These are phyloP conservation scores for Ascaphus truei DNA, from an alignment of 2,113 vertebrate genomes.

Conservation along the genomic window DNA sequence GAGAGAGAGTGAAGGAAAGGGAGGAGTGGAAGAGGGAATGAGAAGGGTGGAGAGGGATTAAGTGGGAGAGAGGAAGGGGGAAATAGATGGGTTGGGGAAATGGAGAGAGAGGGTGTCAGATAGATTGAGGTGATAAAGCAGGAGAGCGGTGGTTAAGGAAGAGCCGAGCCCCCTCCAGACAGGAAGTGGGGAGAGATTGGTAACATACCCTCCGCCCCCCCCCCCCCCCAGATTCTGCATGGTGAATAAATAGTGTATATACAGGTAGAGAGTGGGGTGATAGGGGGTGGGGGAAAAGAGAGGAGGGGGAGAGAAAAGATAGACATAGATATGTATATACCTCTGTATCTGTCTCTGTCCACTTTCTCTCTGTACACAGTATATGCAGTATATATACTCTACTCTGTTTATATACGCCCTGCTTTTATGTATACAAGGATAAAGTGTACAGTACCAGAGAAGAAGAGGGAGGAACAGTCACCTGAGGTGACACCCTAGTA, in stretches of 20 bases:
- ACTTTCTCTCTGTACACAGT: not conserved
- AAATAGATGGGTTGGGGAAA: not conserved
- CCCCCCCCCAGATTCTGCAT: no score
- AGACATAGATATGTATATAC: no score
- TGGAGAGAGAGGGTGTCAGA: not conserved
- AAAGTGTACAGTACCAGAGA: not conserved
- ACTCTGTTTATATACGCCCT: not conserved
- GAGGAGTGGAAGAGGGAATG: no score
- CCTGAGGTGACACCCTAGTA: not conserved
- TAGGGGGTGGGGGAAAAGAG: no score
- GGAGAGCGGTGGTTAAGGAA: conserved; percentile 60
- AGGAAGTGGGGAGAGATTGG: conserved; percentile 27
- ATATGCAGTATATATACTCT: not conserved
- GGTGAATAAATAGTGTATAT: no score
- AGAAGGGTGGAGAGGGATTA: no score
- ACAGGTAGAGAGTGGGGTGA: no score
- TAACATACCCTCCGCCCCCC: no score
- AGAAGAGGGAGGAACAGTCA: not conserved
- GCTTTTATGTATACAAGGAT: not conserved
- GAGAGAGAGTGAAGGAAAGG: no score
- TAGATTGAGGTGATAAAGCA: no score
- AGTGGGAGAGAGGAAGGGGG: no score
- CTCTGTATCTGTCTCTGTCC: not conserved
- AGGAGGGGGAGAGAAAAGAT: no score
- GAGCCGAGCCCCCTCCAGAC: conserved; percentile 44